Conservation (phyloP, 2,888 invertebrate genomes). For the Cylindroiulus punctatus region DNA sequence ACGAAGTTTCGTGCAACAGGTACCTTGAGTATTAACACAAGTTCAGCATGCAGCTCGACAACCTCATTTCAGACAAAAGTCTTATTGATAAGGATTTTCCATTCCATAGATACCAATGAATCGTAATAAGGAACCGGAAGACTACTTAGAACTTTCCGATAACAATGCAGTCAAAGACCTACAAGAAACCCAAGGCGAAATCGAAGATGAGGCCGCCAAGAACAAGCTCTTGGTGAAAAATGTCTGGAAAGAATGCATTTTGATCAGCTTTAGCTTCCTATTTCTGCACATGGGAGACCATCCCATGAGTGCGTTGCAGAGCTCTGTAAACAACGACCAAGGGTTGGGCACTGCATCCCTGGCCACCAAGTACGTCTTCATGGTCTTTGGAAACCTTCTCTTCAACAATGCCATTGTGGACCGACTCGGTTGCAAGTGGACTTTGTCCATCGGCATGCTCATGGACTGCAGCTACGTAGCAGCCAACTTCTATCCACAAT, state of each 20-base stretch:
- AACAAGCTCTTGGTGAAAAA: conserved; percentile 27
- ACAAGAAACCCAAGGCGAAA: background rate
- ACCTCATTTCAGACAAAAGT: too few relatives aligned
- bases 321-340: conserved; percentile 86
- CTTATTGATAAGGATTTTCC: too few relatives aligned
- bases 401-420: conserved; percentile 92
- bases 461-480: conserved; percentile 95
- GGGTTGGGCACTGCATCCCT: conserved; percentile 90
- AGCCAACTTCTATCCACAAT: conserved; percentile 88
- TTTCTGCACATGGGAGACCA: conserved; percentile 50
- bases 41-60: too few relatives aligned
- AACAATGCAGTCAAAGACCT: background rate
- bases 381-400: conserved; percentile 95
- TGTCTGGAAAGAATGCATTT: conserved; percentile 50
- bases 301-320: conserved; percentile 67
- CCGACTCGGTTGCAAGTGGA: conserved; percentile 95
- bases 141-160: background rate
- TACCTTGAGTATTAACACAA: too few relatives aligned
- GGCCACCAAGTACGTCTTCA: conserved; percentile 89
- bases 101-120: background rate
- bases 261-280: conserved; percentile 35
- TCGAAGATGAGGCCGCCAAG: background rate
- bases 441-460: conserved; percentile 88
- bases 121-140: background rate
- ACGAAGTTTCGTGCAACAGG: too few relatives aligned